Evolutionary conservation across 1,140 invertebrate species (phyloP), one percentile per base, ranked within the genome.

Genomic region (Lasioglossum baleicum): DNA sequence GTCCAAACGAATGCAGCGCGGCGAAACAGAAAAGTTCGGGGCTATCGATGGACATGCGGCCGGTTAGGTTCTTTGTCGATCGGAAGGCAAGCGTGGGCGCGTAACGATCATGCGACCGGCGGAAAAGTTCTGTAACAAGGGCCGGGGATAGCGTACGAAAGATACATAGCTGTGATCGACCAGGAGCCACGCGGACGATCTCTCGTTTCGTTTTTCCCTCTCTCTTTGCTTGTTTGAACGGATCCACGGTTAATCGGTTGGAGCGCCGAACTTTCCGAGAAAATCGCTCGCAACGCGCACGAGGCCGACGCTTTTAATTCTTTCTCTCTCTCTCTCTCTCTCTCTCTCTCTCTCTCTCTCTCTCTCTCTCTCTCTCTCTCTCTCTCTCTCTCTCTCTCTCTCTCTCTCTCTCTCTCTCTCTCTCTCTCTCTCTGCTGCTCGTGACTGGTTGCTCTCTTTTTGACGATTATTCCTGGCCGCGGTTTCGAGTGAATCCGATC

Each of bases 61-160:
- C 40, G 42, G 40, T 31, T 35, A 35, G 44, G 10, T 48, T 13
- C 31, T 64, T 75, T 35, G 20, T 75, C 63, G 73, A 75, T 75
- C 51, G 51, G 3, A 26, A 31, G 73, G 31, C 67, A 56, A 75
- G 64, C 73, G 73, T 8, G 61, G 63, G 63, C 61, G 35, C 63
- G 73, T 75, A 75, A 75, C 73, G 73, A 73, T 63, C 71, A 73
- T 63, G 42, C 71, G 71, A 75, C 44, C 64, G 73, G 73, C 73
- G 67, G 56, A 67, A 75, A 75, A 75, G 63, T 75, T 75, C 63
- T 31, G 48, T 75, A 75, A 75, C 73, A 75, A 75, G 73, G 26
- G 64, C 13, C 48, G 48, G 73, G 40, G 63, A 48, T 48, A 48
- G 73, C 67, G 73, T 67, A 67, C 44, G 44, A 26, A 26, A 48